Percentiles rank a stretch among this genome's conserved stretches.
Conservation (phyloP, 1,140 invertebrate species). For the Hyles euphorbiae region DNA sequence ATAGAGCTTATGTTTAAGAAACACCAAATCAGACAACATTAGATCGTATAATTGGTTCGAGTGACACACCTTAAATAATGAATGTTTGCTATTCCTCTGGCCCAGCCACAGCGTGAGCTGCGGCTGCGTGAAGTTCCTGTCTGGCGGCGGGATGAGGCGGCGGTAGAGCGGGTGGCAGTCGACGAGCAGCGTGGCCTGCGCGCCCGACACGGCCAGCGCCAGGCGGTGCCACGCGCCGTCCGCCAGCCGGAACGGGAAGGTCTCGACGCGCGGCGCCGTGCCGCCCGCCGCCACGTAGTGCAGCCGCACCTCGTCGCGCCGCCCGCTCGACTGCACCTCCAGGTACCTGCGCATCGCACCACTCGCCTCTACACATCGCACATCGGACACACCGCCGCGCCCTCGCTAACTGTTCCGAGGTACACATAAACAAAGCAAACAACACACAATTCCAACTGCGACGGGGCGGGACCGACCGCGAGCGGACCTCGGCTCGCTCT, state of each 20-base stretch:
- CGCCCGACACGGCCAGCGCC: conserved; percentile 87
- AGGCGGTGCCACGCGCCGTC: conserved; percentile 92
- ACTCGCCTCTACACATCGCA: conserved; percentile 30
- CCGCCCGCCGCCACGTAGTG: conserved; percentile 82
- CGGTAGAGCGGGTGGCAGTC: conserved; percentile 91
- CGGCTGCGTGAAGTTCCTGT: conserved; percentile 83
- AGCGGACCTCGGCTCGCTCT: conserved; percentile 67
- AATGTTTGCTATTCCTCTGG: conserved; percentile 89
- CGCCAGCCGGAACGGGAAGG: conserved; percentile 90
- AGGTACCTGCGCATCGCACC: conserved; percentile 81
- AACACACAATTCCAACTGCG: conserved; percentile 59
- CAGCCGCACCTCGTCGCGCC: conserved; percentile 88
- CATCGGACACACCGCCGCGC: conserved; percentile 36
- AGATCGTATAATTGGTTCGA: neutral
- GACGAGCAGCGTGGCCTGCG: conserved; percentile 87
- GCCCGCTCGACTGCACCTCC: conserved; percentile 92
- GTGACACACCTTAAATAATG: conserved; percentile 86
- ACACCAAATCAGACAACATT: neutral
- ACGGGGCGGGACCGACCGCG: conserved; percentile 51
- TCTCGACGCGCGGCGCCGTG: conserved; percentile 83
- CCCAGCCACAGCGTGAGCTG: conserved; percentile 89
- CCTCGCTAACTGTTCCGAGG: conserved; percentile 68
- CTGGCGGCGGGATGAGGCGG: conserved; percentile 79
- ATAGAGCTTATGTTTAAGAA: neutral
- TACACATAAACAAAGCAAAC: conserved; percentile 70